Evolutionary conservation across 1,140 invertebrate genomes (phyloP).

Genomic region (Centruroides vittatus): DNA sequence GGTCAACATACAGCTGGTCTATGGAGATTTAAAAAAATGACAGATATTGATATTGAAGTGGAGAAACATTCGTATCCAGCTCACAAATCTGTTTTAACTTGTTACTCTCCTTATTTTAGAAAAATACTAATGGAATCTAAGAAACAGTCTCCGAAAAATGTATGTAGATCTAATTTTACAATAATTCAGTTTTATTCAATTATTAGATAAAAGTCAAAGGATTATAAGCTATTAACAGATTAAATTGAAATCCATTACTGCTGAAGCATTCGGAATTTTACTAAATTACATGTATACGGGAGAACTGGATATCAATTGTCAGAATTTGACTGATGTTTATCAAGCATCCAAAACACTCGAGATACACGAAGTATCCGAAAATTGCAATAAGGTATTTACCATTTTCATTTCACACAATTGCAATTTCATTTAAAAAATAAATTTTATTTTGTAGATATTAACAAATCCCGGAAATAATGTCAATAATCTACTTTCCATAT

Average conservation of each 20-base stretch:
- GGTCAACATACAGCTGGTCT: constrained; percentile 1
- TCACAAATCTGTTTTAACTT: constrained; percentile 12
- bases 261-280: constrained; percentile 7
- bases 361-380: constrained; percentile 4
- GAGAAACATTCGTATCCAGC: constrained; percentile 5
- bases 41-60: constrained; percentile 10
- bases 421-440: too few species aligned
- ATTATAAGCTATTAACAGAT: neutral
- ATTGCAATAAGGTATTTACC: constrained; percentile 6
- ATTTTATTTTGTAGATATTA: neutral
- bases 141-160: too few species aligned
- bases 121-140: neutral
- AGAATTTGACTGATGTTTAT: constrained; percentile 12
- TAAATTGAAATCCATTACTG: neutral
- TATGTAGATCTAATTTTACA: too few species aligned
- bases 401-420: too few species aligned
- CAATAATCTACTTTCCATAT: constrained; percentile 4
- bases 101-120: constrained; percentile 12
- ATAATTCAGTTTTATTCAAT: too few species aligned
- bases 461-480: neutral
- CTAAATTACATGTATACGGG: constrained; percentile 15
- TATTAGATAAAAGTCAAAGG: neutral
- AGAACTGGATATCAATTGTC: constrained; percentile 3
- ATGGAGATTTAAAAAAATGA: constrained; percentile 7
- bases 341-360: constrained; percentile 4